Evolutionary conservation across 2,888 invertebrate genomes (phyloP), one percentile per base, ranked within the genome.

Genomic region (Eustalomyia histrio): DNA sequence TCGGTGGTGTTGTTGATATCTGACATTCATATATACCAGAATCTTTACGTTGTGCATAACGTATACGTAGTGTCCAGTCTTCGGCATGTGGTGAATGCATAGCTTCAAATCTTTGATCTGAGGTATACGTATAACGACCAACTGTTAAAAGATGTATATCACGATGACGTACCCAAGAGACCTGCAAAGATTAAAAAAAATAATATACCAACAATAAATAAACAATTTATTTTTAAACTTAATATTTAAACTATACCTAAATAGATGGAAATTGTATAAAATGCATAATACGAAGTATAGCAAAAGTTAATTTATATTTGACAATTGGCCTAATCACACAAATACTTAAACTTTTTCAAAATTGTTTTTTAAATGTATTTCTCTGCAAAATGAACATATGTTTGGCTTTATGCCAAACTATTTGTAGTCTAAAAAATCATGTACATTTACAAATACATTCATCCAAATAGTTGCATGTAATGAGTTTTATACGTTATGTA

Each of bases 21-120:
- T 97, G 97, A 90, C 97, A 97, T 92, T 97, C 97, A 91, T 97
- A 97, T 86, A 95, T 93, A 50, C 95, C 95, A 2, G 94, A 93
- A 88, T 95, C 95, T 87, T 94, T 94, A 80, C 93, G 92, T 89
- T 95, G 95, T 8, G 95, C 94, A 89, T 94, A 95, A 80, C 94
- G 92, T 89, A 95, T 95, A 87, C 94, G 93, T 76, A 97, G 91
- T 65, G 95, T 95, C 96, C 96, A 96, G 90, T 96, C 96, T 90
- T 97, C 96, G 69, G 95, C 95, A 88, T 96, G 95, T 0, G 96
- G 96, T 78, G 94, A 94, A 91, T 97, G 96, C 84, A 96, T 93
- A 55, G 96, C 96, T 90, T 96, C 96, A 87, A 97, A 96, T 61
- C 96, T 93, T 91, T 96, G 96, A 90, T 95, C 95, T 4, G 91